Base-by-base conservation (phyloP, 1,140 invertebrate species). In the Medauroidea extradentata region DNA sequence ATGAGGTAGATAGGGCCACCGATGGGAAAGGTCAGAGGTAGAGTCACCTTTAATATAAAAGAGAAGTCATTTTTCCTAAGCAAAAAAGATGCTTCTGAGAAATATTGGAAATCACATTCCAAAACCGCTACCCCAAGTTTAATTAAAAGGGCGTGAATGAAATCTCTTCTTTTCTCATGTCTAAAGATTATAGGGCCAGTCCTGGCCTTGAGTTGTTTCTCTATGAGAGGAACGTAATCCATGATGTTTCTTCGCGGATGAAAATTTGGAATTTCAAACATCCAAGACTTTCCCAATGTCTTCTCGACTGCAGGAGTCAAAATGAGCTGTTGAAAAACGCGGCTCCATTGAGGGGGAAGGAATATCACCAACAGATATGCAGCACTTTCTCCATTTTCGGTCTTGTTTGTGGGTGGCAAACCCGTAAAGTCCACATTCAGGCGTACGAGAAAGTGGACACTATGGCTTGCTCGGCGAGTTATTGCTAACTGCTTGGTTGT, bases 161-260 rank as follows among this genome's bases (percentile, higher is more conserved):
- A 75, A 29, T 70, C 57, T 42, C 69, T 70, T 52, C 69, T 71
- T 16, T 62, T 52, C 39, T 70, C 63, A 53, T 66, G 66, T 29
- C 69, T 61, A 16, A 63, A 44, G n/a, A 53, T 50, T 25, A 71
- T 62, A 21, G 61, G 53, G 18, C 56, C 55, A 48, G 71, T 60
- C 42, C 56, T 13, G 46, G 77, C 81, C 79, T 72, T 77, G 29
- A 84, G 69, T 3, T 75, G 65, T 52, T 78, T 74, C 57, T 78
- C 80, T 2, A 82, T 73, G 69, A 76, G 74, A 14, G 73, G 73
- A 19, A 83, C 75, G 73, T 83, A 84, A 64, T 82, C 78, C 73
- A 79, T 77, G 39, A 83, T 61, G 73, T 67, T 61, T 66, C 75
- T 63, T 63, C 72, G 55, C 8, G 50, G 50, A 23, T 46, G 59